A percentile compares a stretch with the other conserved stretches of the same genome.
Evolutionary conservation across 2,888 invertebrate genomes (phyloP).

Genomic region (Lasioglossum vierecki): DNA sequence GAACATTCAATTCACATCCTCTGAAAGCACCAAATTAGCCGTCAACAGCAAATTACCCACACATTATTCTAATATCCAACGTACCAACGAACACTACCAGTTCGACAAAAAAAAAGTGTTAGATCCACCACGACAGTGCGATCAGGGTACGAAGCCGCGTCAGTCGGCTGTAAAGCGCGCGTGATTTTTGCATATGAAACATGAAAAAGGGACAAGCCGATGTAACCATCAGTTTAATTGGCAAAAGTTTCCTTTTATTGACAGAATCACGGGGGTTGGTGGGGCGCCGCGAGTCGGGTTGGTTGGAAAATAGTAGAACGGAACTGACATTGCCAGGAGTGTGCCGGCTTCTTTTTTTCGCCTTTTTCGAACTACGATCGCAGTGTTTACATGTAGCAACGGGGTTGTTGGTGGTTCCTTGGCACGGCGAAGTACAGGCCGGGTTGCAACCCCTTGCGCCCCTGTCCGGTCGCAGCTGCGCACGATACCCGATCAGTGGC

Average conservation of each 20-base stretch:
- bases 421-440: conserved; percentile 57
- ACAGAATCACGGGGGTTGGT: conserved; percentile 19
- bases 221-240: conserved; percentile 26
- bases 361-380: conserved; percentile 51
- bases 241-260: conserved; percentile 46
- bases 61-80: not conserved
- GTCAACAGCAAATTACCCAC: not conserved
- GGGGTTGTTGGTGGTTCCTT: conserved; percentile 64
- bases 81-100: not conserved
- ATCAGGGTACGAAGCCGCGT: not conserved
- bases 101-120: not conserved
- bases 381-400: conserved; percentile 65
- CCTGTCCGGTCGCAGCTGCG: conserved; percentile 62
- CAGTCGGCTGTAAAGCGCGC: not conserved
- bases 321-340: conserved; percentile 44
- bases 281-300: conserved; percentile 9
- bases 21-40: not conserved
- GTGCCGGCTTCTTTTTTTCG: not conserved
- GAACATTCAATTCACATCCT: no score
- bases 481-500: conserved; percentile 79
- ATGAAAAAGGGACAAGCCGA: not conserved
- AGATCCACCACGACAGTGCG: not conserved
- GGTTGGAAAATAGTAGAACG: conserved; percentile 39
- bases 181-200: conserved; percentile 21
- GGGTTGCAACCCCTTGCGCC: conserved; percentile 48